A percentile compares a stretch with the other conserved stretches of the same genome.
Evolutionary conservation across 2,888 invertebrate genomes (phyloP).

Genomic region (Xylocampa areola): DNA sequence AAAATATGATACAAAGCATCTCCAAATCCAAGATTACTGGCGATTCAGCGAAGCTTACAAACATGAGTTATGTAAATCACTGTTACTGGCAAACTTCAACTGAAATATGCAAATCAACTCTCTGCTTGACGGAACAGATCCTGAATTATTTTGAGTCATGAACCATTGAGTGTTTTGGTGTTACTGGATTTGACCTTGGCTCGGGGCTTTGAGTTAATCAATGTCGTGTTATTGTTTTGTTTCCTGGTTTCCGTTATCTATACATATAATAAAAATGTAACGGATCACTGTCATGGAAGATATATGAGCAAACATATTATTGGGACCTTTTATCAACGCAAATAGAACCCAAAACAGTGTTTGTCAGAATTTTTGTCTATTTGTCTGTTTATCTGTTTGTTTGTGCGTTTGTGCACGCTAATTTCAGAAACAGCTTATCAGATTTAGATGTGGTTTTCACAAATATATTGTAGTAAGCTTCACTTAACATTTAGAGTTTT

Average conservation of each 20-base stretch:
- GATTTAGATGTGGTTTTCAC: no score
- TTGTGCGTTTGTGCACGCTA: no score
- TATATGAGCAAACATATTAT: no score
- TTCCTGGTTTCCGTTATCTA: neutral
- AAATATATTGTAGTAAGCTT: no score
- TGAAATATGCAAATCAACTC: slow-evolving; percentile 60
- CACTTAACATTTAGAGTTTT: no score
- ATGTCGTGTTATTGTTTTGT: slow-evolving; percentile 6
- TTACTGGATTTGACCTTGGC: slow-evolving; percentile 47
- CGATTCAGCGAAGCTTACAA: slow-evolving; percentile 53
- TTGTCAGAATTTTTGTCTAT: no score
- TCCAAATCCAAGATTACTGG: slow-evolving; percentile 50
- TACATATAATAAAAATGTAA: no score
- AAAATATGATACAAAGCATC: slow-evolving; percentile 40
- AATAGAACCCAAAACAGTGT: no score
- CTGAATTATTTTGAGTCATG: slow-evolving; percentile 57
- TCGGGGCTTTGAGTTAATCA: slow-evolving; percentile 20
- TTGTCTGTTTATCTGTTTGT: no score
- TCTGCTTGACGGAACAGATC: slow-evolving; percentile 39
- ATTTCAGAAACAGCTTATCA: no score
- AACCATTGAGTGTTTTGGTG: slow-evolving; percentile 48
- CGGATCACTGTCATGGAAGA: no score
- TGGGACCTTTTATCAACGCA: no score
- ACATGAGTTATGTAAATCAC: slow-evolving; percentile 66
- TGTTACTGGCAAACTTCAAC: slow-evolving; percentile 48